Percentiles rank a stretch among this genome's conserved stretches.
phyloP scores from a whole-genome alignment of 2,888 invertebrate genomes.

The Spisula subtruncata region DNA sequence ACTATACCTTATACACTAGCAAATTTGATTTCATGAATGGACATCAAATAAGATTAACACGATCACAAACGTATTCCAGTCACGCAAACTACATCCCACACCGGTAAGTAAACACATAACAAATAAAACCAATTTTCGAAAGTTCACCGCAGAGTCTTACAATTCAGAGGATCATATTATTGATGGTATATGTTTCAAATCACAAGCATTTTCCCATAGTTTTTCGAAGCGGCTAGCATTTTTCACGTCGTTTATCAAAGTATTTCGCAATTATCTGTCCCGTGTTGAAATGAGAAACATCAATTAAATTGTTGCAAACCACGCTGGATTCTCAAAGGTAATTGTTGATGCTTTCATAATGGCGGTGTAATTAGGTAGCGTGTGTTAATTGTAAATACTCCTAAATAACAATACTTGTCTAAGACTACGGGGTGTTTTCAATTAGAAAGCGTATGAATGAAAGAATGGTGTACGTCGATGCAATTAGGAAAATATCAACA shows the following conservation, averaged over 20 bases:
- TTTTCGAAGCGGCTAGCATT: background rate
- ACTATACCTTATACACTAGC: background rate
- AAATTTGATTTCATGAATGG: background rate
- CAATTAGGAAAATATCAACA: constrained; percentile 14
- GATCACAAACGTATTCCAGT: background rate
- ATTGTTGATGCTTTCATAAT: background rate
- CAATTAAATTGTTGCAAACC: background rate
- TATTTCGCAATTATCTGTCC: background rate
- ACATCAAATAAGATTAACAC: background rate
- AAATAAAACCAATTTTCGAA: background rate
- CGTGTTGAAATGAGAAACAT: background rate
- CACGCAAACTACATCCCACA: background rate
- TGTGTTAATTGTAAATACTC: background rate
- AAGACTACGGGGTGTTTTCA: background rate
- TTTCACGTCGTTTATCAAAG: background rate
- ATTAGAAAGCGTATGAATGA: background rate
- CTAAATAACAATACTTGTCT: background rate
- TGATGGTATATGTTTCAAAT: background rate
- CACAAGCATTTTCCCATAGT: background rate
- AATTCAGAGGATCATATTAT: background rate
- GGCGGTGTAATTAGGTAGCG: background rate
- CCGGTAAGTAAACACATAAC: background rate
- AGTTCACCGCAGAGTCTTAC: background rate
- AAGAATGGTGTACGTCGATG: background rate
- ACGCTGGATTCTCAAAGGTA: background rate